phyloP scores from a whole-genome alignment of 1,140 invertebrate species.

The Eciton burchellii region DNA sequence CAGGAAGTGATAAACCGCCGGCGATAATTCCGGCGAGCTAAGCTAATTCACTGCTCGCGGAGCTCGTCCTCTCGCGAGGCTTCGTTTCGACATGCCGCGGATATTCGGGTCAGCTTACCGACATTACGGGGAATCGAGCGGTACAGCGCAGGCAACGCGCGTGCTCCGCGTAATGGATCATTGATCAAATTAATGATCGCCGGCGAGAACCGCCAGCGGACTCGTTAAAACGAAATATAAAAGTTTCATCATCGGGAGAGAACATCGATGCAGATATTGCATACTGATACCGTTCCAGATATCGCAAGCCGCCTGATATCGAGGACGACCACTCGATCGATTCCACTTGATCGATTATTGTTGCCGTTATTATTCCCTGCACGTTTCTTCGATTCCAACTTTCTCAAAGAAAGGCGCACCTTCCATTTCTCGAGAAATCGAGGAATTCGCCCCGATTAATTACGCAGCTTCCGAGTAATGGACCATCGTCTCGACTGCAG shows the following conservation, averaged over 20 bases:
- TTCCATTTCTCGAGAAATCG: not conserved
- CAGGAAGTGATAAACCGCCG: constrained; percentile 72
- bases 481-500: not conserved
- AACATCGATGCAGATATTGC: constrained; percentile 24
- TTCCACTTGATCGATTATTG: no score
- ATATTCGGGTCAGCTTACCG: constrained; percentile 38
- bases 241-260: constrained; percentile 44
- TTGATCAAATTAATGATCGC: constrained; percentile 55
- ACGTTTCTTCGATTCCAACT: not conserved
- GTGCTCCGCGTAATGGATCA: constrained; percentile 51
- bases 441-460: not conserved
- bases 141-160: constrained; percentile 37
- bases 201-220: constrained; percentile 23
- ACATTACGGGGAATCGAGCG: constrained; percentile 32
- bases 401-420: not conserved
- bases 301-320: not conserved
- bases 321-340: no score
- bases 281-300: constrained; percentile 23
- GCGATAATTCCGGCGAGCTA: constrained; percentile 54
- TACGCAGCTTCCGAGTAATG: not conserved
- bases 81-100: constrained; percentile 33
- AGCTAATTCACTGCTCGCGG: not conserved
- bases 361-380: not conserved
- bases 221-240: constrained; percentile 45
- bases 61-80: not conserved